Evolutionary conservation across 2,113 vertebrate species (phyloP), one percentile per base, ranked within the genome.

Genomic region (Thomomys bottae): DNA sequence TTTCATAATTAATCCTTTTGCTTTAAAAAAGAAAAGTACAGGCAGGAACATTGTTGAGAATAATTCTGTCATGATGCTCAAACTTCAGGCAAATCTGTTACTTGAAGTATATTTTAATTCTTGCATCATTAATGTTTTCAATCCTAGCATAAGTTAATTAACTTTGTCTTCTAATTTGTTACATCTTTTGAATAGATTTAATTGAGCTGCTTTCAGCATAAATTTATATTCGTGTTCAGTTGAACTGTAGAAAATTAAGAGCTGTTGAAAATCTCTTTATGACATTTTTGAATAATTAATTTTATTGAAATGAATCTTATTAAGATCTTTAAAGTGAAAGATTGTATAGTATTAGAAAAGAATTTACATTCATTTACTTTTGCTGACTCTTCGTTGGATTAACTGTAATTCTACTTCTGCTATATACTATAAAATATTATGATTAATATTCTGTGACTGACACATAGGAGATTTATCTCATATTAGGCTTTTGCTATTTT

Each of bases 41-140:
- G 8, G 18, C 36, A 59, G n/a, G 72, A 91, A 1, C 75, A 61
- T 75, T 82, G 28, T 67, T 95, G 71, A 94, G 70, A 90, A 14
- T 83, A 89, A 89, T 96, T 96, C 63, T 38, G 72, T 76, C 78
- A 75, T 85, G 61, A 95, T 88, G 89, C 94, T 95, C 89, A 95
- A 95, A 94, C 94, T 94, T 96, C 82, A 87, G 87, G 87, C 75
- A 92, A 95, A 97, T 96, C 57, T 89, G 95, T 96, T 97, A 88
- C 92, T 96, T 97, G 92, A 96, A 95, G 93, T 97, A 97, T 86
- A 88, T 84, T 95, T 97, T 97, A 95, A 96, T 96, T 97, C 92
- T 97, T 88, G 21, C 96, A 42, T 97, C 97, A 97, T 97, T 97
- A 98, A 96, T 96, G 95, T 92, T 96, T 96, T 93, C 85, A 97